Evolutionary conservation across 1,140 invertebrate genomes (phyloP).

Genomic region (Pogonomyrmex barbatus): DNA sequence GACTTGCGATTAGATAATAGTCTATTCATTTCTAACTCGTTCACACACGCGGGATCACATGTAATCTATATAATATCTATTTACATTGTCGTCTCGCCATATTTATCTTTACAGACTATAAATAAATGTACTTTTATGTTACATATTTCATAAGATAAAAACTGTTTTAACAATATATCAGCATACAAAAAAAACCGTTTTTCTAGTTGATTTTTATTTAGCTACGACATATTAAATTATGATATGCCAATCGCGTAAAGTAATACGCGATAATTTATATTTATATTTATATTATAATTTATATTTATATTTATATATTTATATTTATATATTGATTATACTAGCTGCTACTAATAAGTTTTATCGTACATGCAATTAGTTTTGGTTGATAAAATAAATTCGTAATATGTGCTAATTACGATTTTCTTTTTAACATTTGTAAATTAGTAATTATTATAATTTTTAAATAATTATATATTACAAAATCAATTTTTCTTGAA

Average conservation of each 20-base stretch:
- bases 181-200: neutral
- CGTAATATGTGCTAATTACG: neutral
- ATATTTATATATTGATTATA: neutral
- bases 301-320: neutral
- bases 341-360: neutral
- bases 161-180: neutral
- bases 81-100: neutral
- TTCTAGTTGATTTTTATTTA: neutral
- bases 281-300: neutral
- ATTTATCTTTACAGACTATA: conserved; percentile 16
- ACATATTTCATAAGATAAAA: neutral
- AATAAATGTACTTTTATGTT: conserved; percentile 9
- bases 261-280: neutral
- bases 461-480: conserved; percentile 4
- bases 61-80: conserved; percentile 3
- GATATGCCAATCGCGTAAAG: neutral
- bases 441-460: neutral
- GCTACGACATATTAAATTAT: conserved; percentile 13
- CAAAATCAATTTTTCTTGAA: neutral
- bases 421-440: neutral
- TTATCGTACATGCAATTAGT: neutral
- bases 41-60: neutral
- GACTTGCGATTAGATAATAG: conserved; percentile 49
- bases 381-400: neutral
- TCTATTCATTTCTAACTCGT: conserved; percentile 11